Percentiles rank a stretch among this genome's conserved stretches.
phyloP scores from a whole-genome alignment of 2,888 invertebrate genomes.

The Nowickia ferox region DNA sequence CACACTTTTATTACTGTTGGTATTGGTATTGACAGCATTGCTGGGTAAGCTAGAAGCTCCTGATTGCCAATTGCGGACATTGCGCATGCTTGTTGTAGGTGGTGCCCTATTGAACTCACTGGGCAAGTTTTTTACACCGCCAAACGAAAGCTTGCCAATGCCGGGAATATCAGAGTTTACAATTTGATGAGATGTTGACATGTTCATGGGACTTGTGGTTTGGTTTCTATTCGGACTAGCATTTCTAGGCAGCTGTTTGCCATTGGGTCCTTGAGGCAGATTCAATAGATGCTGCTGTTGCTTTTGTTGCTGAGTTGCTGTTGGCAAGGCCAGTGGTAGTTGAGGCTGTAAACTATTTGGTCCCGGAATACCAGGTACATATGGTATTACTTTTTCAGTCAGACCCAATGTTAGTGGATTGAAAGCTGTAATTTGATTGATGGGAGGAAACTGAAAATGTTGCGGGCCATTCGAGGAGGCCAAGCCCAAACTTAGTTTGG shows the following conservation, averaged over 20 bases:
- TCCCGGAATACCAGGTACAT: slow-evolving; percentile 94
- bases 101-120: slow-evolving; percentile 80
- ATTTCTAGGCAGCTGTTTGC: slow-evolving; percentile 69
- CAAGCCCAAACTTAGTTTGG: slow-evolving; percentile 85
- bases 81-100: slow-evolving; percentile 78
- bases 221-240: slow-evolving; percentile 80
- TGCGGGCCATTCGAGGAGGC: slow-evolving; percentile 82
- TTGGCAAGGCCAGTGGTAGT: slow-evolving; percentile 80
- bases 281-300: slow-evolving; percentile 47
- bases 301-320: slow-evolving; percentile 74
- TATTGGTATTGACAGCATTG: background rate
- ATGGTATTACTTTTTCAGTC: slow-evolving; percentile 90
- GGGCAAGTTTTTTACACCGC: slow-evolving; percentile 80
- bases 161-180: slow-evolving; percentile 41
- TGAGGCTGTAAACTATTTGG: slow-evolving; percentile 86
- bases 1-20: slow-evolving; percentile 14
- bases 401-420: slow-evolving; percentile 87
- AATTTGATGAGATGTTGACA: slow-evolving; percentile 14
- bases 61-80: slow-evolving; percentile 76
- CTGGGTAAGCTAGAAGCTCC: slow-evolving; percentile 9
- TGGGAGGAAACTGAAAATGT: slow-evolving; percentile 87
- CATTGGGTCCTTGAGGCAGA: slow-evolving; percentile 15
- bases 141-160: slow-evolving; percentile 77
- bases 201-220: slow-evolving; percentile 77
- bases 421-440: slow-evolving; percentile 88